These are phyloP conservation scores for Anoura caudifer DNA, from an alignment of 2,113 vertebrate genomes.

Conservation along the genomic window DNA sequence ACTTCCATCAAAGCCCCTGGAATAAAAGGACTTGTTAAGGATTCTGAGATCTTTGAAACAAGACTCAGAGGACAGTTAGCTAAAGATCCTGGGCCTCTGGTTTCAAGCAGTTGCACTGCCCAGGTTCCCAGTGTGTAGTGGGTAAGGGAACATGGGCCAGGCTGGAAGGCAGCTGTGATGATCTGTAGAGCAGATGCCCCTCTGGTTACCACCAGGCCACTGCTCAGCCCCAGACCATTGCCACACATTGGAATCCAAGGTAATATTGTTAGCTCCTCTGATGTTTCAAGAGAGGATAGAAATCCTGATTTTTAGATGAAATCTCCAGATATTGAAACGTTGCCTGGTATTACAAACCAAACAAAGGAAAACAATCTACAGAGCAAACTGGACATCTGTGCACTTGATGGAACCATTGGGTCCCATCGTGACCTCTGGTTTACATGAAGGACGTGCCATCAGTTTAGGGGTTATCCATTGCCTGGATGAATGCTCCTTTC, in stretches of 20 bases:
- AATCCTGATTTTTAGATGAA: background rate
- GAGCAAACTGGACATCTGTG: background rate
- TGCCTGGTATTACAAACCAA: background rate
- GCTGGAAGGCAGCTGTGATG: background rate
- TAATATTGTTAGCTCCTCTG: background rate
- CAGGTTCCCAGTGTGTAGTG: rapidly evolving
- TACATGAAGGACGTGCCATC: no score
- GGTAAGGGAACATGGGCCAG: no score
- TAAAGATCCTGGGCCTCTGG: background rate
- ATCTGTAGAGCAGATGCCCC: no score
- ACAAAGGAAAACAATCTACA: background rate
- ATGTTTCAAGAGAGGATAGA: background rate
- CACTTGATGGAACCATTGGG: no score
- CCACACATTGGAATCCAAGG: background rate
- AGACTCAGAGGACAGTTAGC: background rate
- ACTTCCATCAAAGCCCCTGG: background rate
- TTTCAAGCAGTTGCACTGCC: background rate
- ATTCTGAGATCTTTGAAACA: background rate
- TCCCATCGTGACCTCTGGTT: background rate
- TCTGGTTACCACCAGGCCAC: background rate
- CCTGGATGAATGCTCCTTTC: background rate
- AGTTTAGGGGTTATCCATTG: background rate
- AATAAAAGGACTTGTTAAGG: background rate
- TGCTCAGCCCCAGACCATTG: rapidly evolving
- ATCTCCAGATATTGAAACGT: background rate